These are phyloP conservation scores for Aphelinus atriplicis DNA, from an alignment of 1,140 invertebrate genomes.

Conservation along the genomic window DNA sequence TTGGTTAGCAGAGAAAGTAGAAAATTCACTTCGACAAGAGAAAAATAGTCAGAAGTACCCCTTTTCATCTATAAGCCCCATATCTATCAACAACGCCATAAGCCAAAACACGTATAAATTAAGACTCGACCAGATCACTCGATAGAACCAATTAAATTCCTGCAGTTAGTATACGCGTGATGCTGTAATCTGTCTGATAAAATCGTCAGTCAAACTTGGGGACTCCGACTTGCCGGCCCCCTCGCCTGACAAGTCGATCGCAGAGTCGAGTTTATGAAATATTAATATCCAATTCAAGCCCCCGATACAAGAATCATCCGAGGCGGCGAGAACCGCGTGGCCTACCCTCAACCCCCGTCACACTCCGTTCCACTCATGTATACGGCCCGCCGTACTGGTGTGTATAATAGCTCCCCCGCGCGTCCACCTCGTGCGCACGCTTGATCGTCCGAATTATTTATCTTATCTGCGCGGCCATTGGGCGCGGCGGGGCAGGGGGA, in stretches of 20 bases:
- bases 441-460: constrained; percentile 43
- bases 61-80: too few species aligned
- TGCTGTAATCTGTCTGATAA: not conserved
- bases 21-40: too few species aligned
- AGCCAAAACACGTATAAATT: too few species aligned
- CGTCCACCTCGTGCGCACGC: not conserved
- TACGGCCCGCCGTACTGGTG: not conserved
- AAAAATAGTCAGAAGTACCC: too few species aligned
- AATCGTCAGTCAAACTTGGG: constrained; percentile 31
- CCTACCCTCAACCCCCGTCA: not conserved
- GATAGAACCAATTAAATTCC: too few species aligned
- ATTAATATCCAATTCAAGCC: constrained; percentile 64
- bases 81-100: too few species aligned
- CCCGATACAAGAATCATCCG: constrained; percentile 47
- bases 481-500: not conserved
- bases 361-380: constrained; percentile 5
- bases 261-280: constrained; percentile 54
- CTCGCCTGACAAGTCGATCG: constrained; percentile 12
- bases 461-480: constrained; percentile 48
- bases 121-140: too few species aligned
- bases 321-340: too few species aligned
- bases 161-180: too few species aligned
- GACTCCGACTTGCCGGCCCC: not conserved
- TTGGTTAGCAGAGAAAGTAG: too few species aligned
- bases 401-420: constrained; percentile 1